Evolutionary conservation across 1,140 invertebrate species (phyloP).

Genomic region (Diabrotica undecimpunctata): DNA sequence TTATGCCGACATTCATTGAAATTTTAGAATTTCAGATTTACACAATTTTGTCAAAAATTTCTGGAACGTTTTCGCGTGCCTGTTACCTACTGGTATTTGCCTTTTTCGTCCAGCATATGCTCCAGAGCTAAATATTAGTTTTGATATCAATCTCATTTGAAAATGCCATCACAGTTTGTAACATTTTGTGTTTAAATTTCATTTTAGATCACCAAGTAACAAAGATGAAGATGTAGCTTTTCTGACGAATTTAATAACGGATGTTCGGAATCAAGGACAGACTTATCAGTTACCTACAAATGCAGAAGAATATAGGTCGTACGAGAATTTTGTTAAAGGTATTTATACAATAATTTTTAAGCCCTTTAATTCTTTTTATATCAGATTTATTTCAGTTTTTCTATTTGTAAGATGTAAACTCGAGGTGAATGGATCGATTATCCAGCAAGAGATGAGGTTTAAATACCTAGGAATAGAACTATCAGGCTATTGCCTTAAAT

Average conservation of each 20-base stretch:
- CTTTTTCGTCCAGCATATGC: no score
- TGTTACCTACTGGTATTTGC: no score
- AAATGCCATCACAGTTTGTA: no score
- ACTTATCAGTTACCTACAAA: neutral
- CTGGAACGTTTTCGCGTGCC: no score
- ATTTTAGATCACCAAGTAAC: neutral
- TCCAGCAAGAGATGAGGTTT: neutral
- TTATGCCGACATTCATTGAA: no score
- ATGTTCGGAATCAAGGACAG: constrained; percentile 8
- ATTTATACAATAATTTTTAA: neutral
- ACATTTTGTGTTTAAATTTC: no score
- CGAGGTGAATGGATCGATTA: no score
- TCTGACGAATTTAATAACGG: constrained; percentile 1
- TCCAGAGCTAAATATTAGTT: no score
- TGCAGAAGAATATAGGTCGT: constrained; percentile 6
- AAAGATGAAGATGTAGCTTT: constrained; percentile 4
- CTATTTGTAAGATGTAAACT: neutral
- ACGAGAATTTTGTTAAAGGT: neutral
- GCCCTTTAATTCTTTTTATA: no score
- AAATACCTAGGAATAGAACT: neutral
- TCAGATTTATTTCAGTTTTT: neutral
- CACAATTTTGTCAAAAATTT: no score
- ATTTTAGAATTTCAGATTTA: no score
- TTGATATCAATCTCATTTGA: no score
- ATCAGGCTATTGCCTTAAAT: neutral